These are phyloP conservation scores for Natator depressus DNA, from an alignment of 2,113 vertebrate species.

Conservation along the genomic window DNA sequence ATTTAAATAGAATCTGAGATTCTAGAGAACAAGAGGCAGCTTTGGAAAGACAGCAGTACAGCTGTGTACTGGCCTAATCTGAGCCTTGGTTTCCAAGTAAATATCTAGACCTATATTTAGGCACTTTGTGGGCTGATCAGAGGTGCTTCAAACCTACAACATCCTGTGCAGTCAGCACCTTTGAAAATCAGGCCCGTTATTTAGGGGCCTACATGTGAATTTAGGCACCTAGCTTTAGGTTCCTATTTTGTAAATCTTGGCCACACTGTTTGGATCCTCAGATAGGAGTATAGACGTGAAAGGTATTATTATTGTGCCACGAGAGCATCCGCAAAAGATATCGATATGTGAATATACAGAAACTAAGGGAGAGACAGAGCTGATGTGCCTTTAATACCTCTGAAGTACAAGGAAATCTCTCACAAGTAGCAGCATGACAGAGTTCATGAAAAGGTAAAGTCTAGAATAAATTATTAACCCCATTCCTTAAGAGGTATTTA, in stretches of 20 bases:
- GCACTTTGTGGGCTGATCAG: background rate
- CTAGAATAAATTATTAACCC: slow-evolving; percentile 73
- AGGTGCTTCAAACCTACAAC: background rate
- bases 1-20: background rate
- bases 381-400: slow-evolving; percentile 73
- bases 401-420: slow-evolving; percentile 67
- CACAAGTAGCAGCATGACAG: slow-evolving; percentile 66
- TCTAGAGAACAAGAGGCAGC: background rate
- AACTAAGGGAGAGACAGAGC: slow-evolving; percentile 49
- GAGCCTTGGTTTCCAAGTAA: accelerated
- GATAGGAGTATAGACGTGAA: slow-evolving; percentile 57
- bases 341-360: slow-evolving; percentile 51
- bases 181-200: background rate
- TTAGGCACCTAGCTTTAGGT: slow-evolving; percentile 21
- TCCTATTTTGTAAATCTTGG: background rate
- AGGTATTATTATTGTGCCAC: slow-evolving; percentile 44
- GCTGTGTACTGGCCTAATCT: accelerated
- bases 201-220: background rate
- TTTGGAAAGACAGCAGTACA: background rate
- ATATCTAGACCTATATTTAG: background rate
- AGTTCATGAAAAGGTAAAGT: slow-evolving; percentile 74
- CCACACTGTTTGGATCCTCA: slow-evolving; percentile 30
- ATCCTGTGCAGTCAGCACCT: background rate
- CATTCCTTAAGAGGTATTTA: slow-evolving; percentile 51
- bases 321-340: slow-evolving; percentile 56